These are phyloP conservation scores for Athene noctua DNA, from an alignment of 2,113 vertebrate genomes.

Conservation along the genomic window DNA sequence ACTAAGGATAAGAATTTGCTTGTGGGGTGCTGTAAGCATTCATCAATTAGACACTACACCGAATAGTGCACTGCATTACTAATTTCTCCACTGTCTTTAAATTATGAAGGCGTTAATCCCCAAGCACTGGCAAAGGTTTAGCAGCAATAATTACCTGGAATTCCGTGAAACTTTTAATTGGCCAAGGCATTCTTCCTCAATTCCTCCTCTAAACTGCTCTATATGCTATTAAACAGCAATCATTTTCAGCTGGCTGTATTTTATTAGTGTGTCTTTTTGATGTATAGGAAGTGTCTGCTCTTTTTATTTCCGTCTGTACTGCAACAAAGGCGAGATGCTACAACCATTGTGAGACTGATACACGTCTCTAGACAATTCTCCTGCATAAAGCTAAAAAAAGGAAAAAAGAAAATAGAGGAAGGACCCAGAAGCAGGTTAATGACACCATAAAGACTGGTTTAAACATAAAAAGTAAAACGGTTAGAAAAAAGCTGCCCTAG, in stretches of 20 bases:
- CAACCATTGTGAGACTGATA: neutral
- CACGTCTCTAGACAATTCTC: accelerated
- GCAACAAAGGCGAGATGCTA: neutral
- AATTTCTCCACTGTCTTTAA: neutral
- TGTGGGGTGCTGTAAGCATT: neutral
- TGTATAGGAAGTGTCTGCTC: neutral
- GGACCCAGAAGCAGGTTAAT: neutral
- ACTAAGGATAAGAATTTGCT: neutral
- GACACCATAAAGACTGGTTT: neutral
- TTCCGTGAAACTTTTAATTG: neutral
- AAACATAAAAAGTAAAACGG: neutral
- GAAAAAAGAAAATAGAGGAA: neutral
- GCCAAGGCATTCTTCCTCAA: neutral
- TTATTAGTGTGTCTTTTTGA: neutral
- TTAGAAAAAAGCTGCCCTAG: neutral
- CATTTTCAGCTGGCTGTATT: neutral
- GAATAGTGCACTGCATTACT: neutral
- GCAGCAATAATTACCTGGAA: neutral
- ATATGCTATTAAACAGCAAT: neutral
- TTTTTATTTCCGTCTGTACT: neutral
- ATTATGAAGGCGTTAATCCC: neutral
- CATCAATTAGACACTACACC: neutral
- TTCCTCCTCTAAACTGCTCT: neutral
- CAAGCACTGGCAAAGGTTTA: neutral
- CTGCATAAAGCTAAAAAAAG: neutral